Conservation (phyloP, 2,888 invertebrate species). For the Polydrusus tereticollis region DNA sequence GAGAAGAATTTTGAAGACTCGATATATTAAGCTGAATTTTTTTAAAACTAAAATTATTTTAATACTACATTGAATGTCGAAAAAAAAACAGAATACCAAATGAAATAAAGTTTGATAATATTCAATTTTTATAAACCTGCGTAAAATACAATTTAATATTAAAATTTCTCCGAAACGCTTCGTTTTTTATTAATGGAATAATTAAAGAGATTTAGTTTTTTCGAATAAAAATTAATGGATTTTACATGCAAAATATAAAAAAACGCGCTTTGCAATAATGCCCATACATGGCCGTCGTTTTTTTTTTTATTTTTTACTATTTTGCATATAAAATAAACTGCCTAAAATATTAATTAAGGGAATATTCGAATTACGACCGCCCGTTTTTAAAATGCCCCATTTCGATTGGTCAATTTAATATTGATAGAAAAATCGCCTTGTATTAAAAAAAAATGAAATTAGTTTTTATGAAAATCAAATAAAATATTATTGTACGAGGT, state of each 20-base stretch:
- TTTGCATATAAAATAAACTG: conserved; percentile 50
- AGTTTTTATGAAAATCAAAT: conserved; percentile 2
- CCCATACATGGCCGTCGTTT: conserved; percentile 36
- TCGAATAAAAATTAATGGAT: conserved; percentile 53
- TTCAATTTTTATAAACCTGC: conserved; percentile 31
- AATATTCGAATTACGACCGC: conserved; percentile 45
- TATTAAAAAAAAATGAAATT: conserved; percentile 23
- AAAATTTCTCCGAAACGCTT: conserved; percentile 50
- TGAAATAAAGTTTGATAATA: conserved; percentile 28
- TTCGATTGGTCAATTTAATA: conserved; percentile 44
- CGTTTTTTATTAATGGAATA: conserved; percentile 56
- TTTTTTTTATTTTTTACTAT: conserved; percentile 45
- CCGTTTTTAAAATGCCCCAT: conserved; percentile 35
- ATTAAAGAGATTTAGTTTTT: conserved; percentile 53
- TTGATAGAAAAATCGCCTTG: conserved; percentile 45
- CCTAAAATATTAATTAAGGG: conserved; percentile 51
- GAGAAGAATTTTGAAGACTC: too few species aligned
- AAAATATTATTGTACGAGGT: conserved; percentile 5
- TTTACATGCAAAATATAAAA: conserved; percentile 51
- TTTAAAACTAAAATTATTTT: background rate
- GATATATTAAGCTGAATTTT: too few species aligned
- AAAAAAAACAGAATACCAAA: conserved; percentile 19
- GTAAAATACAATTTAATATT: conserved; percentile 50
- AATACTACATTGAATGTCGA: conserved; percentile 1
- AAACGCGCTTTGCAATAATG: conserved; percentile 45